Conservation (phyloP, 1,140 invertebrate genomes). For the Rhynchophorus ferrugineus region DNA sequence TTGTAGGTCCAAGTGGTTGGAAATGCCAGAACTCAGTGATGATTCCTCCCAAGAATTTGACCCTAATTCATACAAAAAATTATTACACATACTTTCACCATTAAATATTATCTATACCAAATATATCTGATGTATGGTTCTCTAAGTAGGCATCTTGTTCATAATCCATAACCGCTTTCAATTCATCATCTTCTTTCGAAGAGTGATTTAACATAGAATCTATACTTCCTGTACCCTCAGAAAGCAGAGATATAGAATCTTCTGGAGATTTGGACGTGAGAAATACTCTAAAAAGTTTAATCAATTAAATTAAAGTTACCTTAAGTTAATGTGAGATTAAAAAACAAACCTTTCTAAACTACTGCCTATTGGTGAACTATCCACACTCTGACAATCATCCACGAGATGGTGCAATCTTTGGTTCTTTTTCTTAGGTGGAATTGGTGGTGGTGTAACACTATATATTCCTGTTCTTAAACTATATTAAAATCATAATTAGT, state of each 20-base stretch:
- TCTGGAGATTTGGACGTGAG: slow-evolving; percentile 57
- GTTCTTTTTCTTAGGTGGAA: slow-evolving; percentile 65
- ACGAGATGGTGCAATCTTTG: slow-evolving; percentile 43
- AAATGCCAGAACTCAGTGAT: slow-evolving; percentile 30
- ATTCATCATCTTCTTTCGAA: slow-evolving; percentile 63
- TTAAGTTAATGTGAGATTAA: slow-evolving; percentile 8
- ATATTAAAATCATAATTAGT: slow-evolving; percentile 15
- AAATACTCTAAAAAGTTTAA: slow-evolving; percentile 44
- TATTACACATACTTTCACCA: neutral
- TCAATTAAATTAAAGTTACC: slow-evolving; percentile 1
- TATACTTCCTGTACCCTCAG: slow-evolving; percentile 68
- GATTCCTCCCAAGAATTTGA: slow-evolving; percentile 35
- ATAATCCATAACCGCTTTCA: slow-evolving; percentile 53
- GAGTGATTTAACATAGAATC: slow-evolving; percentile 79
- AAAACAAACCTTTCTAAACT: slow-evolving; percentile 50
- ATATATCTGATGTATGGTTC: slow-evolving; percentile 36
- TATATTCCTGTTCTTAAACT: slow-evolving; percentile 26
- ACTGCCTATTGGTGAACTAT: slow-evolving; percentile 45
- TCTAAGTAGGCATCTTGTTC: slow-evolving; percentile 35
- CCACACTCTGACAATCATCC: slow-evolving; percentile 45
- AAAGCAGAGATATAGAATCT: slow-evolving; percentile 60
- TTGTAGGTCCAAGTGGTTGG: slow-evolving; percentile 32
- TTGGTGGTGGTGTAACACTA: slow-evolving; percentile 52
- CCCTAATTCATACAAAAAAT: slow-evolving; percentile 16
- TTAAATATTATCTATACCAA: slow-evolving; percentile 21